Conservation (phyloP, 2,888 invertebrate genomes). For the Drosophila meridiana region DNA sequence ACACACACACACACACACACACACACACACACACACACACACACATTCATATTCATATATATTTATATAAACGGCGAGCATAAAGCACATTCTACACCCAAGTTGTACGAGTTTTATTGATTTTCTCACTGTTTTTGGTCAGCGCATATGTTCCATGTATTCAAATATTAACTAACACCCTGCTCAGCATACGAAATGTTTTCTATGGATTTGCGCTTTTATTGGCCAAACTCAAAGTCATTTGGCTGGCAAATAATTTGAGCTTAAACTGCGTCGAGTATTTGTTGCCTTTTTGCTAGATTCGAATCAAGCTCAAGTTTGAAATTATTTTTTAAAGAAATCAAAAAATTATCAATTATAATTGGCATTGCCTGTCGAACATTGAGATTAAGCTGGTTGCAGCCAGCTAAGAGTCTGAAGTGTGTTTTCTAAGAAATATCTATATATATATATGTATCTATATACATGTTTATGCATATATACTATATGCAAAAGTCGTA, state of each 20-base stretch:
- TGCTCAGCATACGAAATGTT: conserved; percentile 20
- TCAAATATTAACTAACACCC: conserved; percentile 32
- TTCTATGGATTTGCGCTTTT: conserved; percentile 13
- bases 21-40: not conserved
- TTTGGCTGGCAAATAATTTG: conserved; percentile 1
- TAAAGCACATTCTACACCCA: conserved; percentile 14
- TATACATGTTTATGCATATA: not conserved
- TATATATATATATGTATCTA: not conserved
- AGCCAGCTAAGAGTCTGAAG: not conserved
- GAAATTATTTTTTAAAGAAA: not conserved
- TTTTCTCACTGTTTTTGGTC: conserved; percentile 39
- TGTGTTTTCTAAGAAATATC: not conserved
- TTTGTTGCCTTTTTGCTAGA: no score
- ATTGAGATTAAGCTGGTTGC: not conserved
- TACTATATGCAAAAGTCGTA: not conserved
- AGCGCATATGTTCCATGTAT: conserved; percentile 45
- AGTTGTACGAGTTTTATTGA: conserved; percentile 37
- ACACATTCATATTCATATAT: not conserved
- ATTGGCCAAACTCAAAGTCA: conserved; percentile 1
- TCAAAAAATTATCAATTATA: not conserved
- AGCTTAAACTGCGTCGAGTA: not conserved
- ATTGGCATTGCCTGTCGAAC: not conserved
- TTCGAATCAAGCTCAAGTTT: not conserved
- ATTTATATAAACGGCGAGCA: conserved; percentile 9
- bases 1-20: not conserved